Percentiles rank a stretch among this genome's conserved stretches.
phyloP scores from a whole-genome alignment of 2,888 invertebrate genomes.

The Baronia brevicornis region DNA sequence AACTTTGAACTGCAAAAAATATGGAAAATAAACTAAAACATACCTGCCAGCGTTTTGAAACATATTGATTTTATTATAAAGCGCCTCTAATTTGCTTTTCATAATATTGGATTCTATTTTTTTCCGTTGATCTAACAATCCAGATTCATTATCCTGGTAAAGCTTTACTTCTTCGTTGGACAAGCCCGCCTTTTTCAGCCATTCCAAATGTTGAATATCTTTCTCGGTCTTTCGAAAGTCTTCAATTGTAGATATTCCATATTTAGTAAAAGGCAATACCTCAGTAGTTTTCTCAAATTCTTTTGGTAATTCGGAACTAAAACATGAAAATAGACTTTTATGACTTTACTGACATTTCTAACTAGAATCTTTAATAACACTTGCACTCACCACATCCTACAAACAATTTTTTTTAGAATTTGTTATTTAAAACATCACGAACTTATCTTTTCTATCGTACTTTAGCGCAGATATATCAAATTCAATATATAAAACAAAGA shows the following conservation, averaged over 20 bases:
- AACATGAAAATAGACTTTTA: slow-evolving; percentile 16
- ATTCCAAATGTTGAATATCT: slow-evolving; percentile 52
- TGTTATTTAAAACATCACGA: no score
- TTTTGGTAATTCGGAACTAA: slow-evolving; percentile 55
- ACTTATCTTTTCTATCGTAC: no score
- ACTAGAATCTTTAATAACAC: slow-evolving; percentile 10
- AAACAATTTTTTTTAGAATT: background rate
- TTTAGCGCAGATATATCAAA: no score
- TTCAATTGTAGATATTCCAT: slow-evolving; percentile 57
- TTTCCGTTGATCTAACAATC: slow-evolving; percentile 36
- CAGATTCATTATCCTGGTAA: slow-evolving; percentile 61
- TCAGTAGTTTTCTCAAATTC: slow-evolving; percentile 56
- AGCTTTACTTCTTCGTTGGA: slow-evolving; percentile 65
- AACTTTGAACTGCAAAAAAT: no score
- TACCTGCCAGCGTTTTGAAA: slow-evolving; percentile 37
- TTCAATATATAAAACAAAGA: no score
- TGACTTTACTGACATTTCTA: slow-evolving; percentile 5
- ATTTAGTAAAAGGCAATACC: slow-evolving; percentile 53
- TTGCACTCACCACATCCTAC: slow-evolving; percentile 11
- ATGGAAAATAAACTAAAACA: slow-evolving; percentile 7
- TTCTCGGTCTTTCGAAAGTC: slow-evolving; percentile 56
- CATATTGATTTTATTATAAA: slow-evolving; percentile 48
- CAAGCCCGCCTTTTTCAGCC: slow-evolving; percentile 63
- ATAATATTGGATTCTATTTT: slow-evolving; percentile 48
- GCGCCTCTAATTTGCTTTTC: slow-evolving; percentile 38